phyloP scores from a whole-genome alignment of 1,140 invertebrate genomes.

The Hyposmocoma kahamanoa region DNA sequence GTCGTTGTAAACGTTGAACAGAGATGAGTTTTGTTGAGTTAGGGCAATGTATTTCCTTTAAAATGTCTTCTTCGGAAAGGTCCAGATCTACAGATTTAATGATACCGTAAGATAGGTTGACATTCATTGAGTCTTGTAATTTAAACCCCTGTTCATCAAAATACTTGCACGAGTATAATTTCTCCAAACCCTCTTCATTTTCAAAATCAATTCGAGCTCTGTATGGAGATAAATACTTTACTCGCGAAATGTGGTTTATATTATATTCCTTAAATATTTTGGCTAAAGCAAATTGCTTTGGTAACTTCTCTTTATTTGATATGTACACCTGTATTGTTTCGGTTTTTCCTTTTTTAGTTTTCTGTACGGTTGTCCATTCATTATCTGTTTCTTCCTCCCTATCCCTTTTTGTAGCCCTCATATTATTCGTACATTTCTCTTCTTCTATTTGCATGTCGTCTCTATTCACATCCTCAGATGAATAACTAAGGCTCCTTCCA shows the following conservation, averaged over 20 bases:
- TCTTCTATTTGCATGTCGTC: not conserved
- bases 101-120: not conserved
- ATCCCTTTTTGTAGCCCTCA: not conserved
- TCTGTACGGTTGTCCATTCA: not conserved
- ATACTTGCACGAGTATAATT: not conserved
- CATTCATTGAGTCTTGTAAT: not conserved
- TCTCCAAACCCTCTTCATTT: not conserved
- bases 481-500: not conserved
- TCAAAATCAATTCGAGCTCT: conserved; percentile 3
- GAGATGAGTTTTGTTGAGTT: not conserved
- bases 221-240: conserved; percentile 2
- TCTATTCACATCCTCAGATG: not conserved
- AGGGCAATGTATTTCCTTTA: not conserved
- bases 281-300: conserved; percentile 4
- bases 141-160: not conserved
- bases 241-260: not conserved
- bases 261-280: not conserved
- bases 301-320: not conserved
- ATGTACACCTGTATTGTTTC: not conserved
- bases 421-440: not conserved
- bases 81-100: conserved; percentile 4
- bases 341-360: not conserved
- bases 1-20: conserved; percentile 1
- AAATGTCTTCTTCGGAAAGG: conserved; percentile 1
- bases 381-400: not conserved